phyloP scores from a whole-genome alignment of 2,797 vertebrate species.

The Pangasius sanitwongsei region DNA sequence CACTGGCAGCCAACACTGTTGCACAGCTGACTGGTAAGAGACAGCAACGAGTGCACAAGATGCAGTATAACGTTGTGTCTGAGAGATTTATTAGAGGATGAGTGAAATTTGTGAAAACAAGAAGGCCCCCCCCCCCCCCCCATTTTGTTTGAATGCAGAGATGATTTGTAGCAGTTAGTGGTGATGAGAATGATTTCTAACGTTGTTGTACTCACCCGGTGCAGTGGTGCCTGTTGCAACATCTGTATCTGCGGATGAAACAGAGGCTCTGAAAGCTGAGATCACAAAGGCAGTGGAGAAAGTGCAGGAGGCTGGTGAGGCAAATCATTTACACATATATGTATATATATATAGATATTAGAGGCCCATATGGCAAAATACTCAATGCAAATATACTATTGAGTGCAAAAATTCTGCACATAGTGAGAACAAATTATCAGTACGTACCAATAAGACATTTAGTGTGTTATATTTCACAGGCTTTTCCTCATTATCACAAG shows the following conservation, averaged over 20 bases:
- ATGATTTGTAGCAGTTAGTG: background rate
- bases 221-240: conserved; percentile 88
- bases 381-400: background rate
- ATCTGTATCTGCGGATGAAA: conserved; percentile 88
- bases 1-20: conserved; percentile 84
- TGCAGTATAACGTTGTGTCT: background rate
- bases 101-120: background rate
- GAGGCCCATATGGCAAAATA: background rate
- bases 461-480: background rate
- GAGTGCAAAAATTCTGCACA: background rate
- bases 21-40: conserved; percentile 90
- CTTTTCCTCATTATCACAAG: background rate
- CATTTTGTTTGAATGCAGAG: background rate
- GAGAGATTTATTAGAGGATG: background rate
- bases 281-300: conserved; percentile 97
- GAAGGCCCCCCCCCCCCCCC: background rate
- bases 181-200: background rate
- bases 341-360: background rate
- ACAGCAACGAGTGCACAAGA: background rate
- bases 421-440: background rate
- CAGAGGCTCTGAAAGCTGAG: conserved; percentile 94
- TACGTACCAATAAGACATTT: background rate
- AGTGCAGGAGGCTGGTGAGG: conserved; percentile 93
- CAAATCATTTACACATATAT: background rate
- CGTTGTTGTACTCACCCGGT: conserved; percentile 9